Evolutionary conservation across 2,888 invertebrate species (phyloP).

Genomic region (Pogonocherus hispidulus): DNA sequence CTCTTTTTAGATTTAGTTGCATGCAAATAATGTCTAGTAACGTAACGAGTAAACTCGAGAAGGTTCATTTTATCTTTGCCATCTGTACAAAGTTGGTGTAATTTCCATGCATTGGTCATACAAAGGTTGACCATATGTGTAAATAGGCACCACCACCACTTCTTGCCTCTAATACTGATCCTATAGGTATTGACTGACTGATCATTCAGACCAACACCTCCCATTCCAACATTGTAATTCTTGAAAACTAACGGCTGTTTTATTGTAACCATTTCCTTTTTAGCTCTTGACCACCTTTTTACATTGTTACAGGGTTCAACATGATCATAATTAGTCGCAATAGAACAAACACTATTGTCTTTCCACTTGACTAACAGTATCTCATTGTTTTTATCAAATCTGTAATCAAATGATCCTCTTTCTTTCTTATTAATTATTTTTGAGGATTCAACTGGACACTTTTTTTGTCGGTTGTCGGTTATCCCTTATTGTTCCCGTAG

Average conservation of each 20-base stretch:
- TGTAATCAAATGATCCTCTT: constrained; percentile 12
- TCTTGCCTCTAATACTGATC: constrained; percentile 17
- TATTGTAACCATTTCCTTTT: constrained; percentile 14
- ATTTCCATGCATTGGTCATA: constrained; percentile 23
- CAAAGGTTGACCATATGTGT: constrained; percentile 25
- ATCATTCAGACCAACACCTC: constrained; percentile 35
- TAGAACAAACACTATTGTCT: constrained; percentile 27
- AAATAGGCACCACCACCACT: constrained; percentile 34
- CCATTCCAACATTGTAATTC: constrained; percentile 39
- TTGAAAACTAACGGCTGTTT: constrained; percentile 32
- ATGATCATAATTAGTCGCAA: constrained; percentile 20
- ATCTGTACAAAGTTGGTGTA: constrained; percentile 1
- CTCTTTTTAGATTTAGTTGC: constrained; percentile 1
- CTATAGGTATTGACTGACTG: constrained; percentile 19
- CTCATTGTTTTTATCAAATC: constrained; percentile 12
- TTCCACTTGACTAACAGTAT: constrained; percentile 31
- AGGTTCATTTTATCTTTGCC: neutral
- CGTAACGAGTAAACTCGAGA: neutral
- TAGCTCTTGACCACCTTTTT: constrained; percentile 5
- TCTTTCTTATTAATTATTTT: constrained; percentile 14
- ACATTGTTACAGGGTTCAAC: constrained; percentile 18
- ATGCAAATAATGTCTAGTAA: constrained; percentile 14
- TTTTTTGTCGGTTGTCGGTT: constrained; percentile 19
- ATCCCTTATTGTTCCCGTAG: constrained; percentile 27
- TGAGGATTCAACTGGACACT: constrained; percentile 5